Conservation (phyloP, 2,797 vertebrate species). For the Eidolon dupreanum region DNA sequence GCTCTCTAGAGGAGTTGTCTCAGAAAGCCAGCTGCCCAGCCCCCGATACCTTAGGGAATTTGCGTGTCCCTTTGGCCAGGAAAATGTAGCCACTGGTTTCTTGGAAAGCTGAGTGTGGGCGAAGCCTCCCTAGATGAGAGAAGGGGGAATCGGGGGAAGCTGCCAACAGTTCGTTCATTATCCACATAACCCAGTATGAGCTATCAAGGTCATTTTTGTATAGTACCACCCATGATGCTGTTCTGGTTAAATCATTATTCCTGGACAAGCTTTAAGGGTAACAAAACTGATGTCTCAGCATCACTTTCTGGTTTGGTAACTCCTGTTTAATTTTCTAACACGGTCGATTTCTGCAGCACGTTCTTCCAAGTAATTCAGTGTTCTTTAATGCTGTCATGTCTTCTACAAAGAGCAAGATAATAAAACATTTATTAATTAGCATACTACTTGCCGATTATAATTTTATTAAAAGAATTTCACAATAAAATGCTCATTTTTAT, state of each 20-base stretch:
- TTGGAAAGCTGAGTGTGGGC: background rate
- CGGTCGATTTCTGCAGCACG: background rate
- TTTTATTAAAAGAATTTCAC: background rate
- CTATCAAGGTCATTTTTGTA: background rate
- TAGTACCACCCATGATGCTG: background rate
- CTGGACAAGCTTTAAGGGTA: background rate
- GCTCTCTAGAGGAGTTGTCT: background rate
- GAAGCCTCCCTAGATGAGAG: background rate
- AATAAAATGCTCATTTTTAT: background rate
- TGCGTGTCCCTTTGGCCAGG: background rate
- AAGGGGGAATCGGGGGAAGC: too few relatives aligned
- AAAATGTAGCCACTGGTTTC: background rate
- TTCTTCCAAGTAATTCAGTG: constrained; percentile 20
- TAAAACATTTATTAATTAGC: background rate
- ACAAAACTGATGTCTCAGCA: background rate
- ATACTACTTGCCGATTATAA: background rate
- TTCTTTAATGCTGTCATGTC: background rate
- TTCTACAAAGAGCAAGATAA: background rate
- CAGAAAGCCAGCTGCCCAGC: background rate
- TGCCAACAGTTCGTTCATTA: background rate
- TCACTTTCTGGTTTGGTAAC: background rate
- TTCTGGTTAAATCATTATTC: constrained; percentile 26
- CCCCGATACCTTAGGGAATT: background rate
- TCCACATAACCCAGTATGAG: background rate
- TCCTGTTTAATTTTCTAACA: constrained; percentile 52